Percentiles rank a stretch among this genome's conserved stretches.
These are phyloP conservation scores for Neogobius melanostomus DNA, from an alignment of 2,113 vertebrate genomes.

Conservation along the genomic window DNA sequence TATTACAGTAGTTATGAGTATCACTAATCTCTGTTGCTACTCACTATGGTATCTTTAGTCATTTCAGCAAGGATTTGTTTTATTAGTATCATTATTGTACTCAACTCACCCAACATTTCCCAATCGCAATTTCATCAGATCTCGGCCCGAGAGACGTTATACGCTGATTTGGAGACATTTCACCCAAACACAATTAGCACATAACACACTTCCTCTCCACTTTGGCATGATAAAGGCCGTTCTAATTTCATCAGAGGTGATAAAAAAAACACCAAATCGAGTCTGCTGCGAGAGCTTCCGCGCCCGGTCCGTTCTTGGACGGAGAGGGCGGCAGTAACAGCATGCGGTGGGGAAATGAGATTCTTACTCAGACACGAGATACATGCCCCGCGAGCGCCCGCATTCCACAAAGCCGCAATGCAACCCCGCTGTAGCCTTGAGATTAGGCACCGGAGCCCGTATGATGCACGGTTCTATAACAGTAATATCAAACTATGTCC, in stretches of 20 bases:
- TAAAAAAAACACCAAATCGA: constrained; percentile 75
- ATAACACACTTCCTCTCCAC: constrained; percentile 21
- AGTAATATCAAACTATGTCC: neutral
- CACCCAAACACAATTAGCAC: constrained; percentile 14
- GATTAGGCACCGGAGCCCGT: neutral
- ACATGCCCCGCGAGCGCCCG: constrained; percentile 34
- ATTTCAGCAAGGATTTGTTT: too few species aligned
- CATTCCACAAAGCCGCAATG: constrained; percentile 26
- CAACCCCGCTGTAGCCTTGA: constrained; percentile 1
- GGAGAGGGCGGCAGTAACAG: constrained; percentile 68
- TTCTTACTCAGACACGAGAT: constrained; percentile 67
- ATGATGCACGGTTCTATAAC: neutral
- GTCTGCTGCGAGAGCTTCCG: constrained; percentile 71
- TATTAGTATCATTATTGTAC: too few species aligned
- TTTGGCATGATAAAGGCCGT: constrained; percentile 33
- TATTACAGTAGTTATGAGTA: too few species aligned
- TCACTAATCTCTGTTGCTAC: too few species aligned
- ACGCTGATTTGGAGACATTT: neutral
- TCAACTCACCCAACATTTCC: neutral
- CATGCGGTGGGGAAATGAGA: constrained; percentile 59
- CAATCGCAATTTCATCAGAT: neutral
- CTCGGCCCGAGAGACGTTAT: neutral
- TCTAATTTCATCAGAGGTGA: constrained; percentile 75
- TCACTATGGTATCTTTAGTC: too few species aligned
- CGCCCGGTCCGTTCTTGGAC: constrained; percentile 67